Conservation (phyloP, 2,888 invertebrate species). For the Lasioglossum morio region DNA sequence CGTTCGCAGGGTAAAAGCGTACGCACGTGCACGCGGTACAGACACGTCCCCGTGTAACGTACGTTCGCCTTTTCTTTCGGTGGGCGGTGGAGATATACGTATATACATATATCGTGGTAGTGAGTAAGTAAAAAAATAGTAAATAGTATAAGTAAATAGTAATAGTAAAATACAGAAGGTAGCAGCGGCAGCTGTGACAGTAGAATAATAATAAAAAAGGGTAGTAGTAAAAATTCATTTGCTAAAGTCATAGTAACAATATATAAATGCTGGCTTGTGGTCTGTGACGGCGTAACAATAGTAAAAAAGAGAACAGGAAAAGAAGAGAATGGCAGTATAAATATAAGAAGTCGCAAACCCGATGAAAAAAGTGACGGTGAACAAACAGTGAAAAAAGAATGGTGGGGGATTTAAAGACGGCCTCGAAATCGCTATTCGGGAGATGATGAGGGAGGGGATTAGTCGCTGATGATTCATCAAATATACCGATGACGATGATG, state of each 20-base stretch:
- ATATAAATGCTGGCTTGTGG: constrained; percentile 49
- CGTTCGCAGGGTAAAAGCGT: neutral
- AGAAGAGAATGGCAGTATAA: neutral
- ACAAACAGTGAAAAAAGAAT: neutral
- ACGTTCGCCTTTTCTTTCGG: neutral
- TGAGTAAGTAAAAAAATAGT: constrained; percentile 22
- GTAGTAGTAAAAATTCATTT: constrained; percentile 41
- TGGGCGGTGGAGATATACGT: constrained; percentile 32
- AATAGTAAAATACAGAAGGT: constrained; percentile 57
- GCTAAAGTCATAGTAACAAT: constrained; percentile 29
- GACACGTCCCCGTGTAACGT: too few relatives aligned
- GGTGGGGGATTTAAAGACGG: neutral
- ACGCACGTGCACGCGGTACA: neutral
- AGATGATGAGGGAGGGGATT: neutral
- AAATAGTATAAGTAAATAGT: constrained; percentile 22
- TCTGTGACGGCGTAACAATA: constrained; percentile 42
- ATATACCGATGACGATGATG: constrained; percentile 43
- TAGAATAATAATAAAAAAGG: constrained; percentile 34
- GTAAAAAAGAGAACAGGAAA: constrained; percentile 20
- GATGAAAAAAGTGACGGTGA: neutral
- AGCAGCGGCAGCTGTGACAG: constrained; percentile 72
- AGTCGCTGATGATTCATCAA: constrained; percentile 18
- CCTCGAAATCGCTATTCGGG: neutral
- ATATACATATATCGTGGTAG: constrained; percentile 40
- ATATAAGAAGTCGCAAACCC: neutral